Evolutionary conservation across 2,888 invertebrate genomes (phyloP), one percentile per base, ranked within the genome.

Genomic region (Biston stratarius): DNA sequence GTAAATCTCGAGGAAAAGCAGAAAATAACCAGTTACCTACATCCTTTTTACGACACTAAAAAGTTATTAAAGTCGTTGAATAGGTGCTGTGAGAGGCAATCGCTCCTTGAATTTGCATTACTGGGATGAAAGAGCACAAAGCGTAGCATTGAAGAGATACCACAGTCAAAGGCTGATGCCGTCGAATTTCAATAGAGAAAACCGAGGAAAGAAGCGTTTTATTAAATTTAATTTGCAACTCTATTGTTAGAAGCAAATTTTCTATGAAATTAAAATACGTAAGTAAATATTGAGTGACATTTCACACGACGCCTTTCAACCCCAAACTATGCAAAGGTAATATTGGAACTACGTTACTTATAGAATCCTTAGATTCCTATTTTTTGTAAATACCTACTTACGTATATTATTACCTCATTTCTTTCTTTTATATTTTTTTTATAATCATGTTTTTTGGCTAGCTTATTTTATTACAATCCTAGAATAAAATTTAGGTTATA

Each of bases 91-190:
- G 78, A 82, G 82, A 78, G 85, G 86, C 89, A 86, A 88, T 87
- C 85, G 84, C 77, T 76, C 64, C 68, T 79, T 80, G 84, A 85
- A 88, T 89, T 88, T 90, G 88, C 88, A 88, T 89, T 84, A 83
- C 78, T 70, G 71, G 73, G 78, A 76, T 76, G 77, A 81, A 71
- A 76, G 81, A 64, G 75, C 81, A 84, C 83, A 88, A 85, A 84
- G 88, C 81, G 77, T 72, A 74, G 73, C 65, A 70, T 69, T 73
- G 63, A 70, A 76, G 77, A 64, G 49, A 77, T 79, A 80, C 81
- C 82, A 81, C 82, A 81, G 78, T 83, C 81, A 81, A 82, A 83
- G 77, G 51, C 52, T 58, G 38, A 34, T 48, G 48, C 61, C 52
- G 65, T 61, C 64, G 45, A 44, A 52, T 64, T 52, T 60, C 45